Base-by-base conservation (phyloP, 1,140 invertebrate species). In the Drosophila miranda region DNA sequence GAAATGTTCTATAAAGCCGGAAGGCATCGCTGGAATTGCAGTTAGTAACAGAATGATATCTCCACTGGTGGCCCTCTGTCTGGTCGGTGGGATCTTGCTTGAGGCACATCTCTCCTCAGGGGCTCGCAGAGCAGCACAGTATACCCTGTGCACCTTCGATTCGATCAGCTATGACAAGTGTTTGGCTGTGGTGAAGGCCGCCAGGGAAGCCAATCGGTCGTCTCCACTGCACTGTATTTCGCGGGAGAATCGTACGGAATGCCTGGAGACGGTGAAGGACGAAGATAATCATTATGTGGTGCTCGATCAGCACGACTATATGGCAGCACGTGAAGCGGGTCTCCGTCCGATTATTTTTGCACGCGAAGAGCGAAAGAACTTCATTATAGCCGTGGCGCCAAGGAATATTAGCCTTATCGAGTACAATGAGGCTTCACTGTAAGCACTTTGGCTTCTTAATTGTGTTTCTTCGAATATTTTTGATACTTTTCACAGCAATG, bases 371-470 rank as follows among this genome's bases (percentile, higher is more conserved):
- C 28, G 38, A 5, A 41, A 14, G 4, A 34, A 16, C 19, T 55
- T 43, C 13, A 66, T 56, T 19, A 50, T 75, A 26, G 73, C 73
- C 8, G 67, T 61, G 43, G 59, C 61, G 11, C 30, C 72, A 7
- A 55, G 38, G 14, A 51, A 56, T 26, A 60, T 75, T 19, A 58
- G 49, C 6, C 30, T 75, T 0, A 0, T 56, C n/a, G 66, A 60
- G 5, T 34, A 63, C 8, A 19, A 44, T 8, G 45, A 59, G 6
- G 66, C 64, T 8, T 28, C 41, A 38, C 43, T 75, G 72, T 75
- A 50, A 75, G 59, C 57, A n/a, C 16, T 49, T 48, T 2, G 1
- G 5, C 14, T 13, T n/a, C 16, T 23, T 11, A 11, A 14, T 46
- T 7, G 6, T 21, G 56, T 53, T 38, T 16, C 19, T 38, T 2